Evolutionary conservation across 2,113 vertebrate species (phyloP).

Genomic region (Grammomys dolichurus): DNA sequence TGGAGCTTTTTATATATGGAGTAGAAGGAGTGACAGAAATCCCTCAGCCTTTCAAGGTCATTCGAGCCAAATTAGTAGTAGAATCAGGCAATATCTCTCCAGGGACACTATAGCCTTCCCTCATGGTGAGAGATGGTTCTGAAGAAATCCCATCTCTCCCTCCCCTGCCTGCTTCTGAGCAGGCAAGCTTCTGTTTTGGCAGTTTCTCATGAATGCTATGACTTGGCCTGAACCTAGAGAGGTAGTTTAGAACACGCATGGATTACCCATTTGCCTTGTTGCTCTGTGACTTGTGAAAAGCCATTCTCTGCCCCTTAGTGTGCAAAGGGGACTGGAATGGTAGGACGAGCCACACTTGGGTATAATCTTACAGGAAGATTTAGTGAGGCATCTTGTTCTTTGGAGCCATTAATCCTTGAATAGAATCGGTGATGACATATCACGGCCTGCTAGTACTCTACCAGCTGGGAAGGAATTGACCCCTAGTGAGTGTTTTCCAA

Average conservation of each 20-base stretch:
- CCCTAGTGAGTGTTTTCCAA: slow-evolving; percentile 78
- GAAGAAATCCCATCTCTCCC: slow-evolving; percentile 80
- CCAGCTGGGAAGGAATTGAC: slow-evolving; percentile 72
- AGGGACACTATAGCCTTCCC: slow-evolving; percentile 86
- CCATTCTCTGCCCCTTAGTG: slow-evolving; percentile 54
- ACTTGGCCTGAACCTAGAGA: slow-evolving; percentile 83
- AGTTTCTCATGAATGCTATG: slow-evolving; percentile 78
- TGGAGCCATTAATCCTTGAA: slow-evolving; percentile 85
- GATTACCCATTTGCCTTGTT: slow-evolving; percentile 79
- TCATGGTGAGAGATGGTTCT: slow-evolving; percentile 78
- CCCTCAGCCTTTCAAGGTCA: slow-evolving; percentile 86
- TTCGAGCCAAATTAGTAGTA: slow-evolving; percentile 83
- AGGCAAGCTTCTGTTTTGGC: slow-evolving; percentile 85
- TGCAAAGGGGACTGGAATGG: slow-evolving; percentile 78
- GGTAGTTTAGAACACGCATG: slow-evolving; percentile 79
- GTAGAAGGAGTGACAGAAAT: slow-evolving; percentile 84
- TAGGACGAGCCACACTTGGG: slow-evolving; percentile 77
- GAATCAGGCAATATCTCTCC: slow-evolving; percentile 85
- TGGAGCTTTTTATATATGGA: slow-evolving; percentile 85
- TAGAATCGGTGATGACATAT: slow-evolving; percentile 84
- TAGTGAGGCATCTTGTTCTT: slow-evolving; percentile 81
- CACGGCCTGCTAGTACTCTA: slow-evolving; percentile 77
- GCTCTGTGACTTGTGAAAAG: slow-evolving; percentile 81
- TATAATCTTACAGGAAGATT: slow-evolving; percentile 86
- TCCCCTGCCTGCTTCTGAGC: slow-evolving; percentile 27